Conservation (phyloP, 2,113 vertebrate genomes). For the Odontophorus gujanensis region DNA sequence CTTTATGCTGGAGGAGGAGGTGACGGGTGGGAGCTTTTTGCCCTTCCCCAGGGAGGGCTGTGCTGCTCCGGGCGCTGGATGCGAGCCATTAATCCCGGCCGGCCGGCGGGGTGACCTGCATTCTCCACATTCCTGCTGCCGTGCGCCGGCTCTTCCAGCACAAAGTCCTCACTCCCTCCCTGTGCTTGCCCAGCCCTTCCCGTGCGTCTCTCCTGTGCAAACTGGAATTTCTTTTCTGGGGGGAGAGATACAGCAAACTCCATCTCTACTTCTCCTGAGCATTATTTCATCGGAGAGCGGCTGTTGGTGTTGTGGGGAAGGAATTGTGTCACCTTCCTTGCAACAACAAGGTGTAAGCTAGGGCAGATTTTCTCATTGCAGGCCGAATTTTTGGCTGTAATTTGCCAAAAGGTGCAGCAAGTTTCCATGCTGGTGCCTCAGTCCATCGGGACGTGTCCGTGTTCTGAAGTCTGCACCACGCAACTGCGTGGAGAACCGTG, state of each 20-base stretch:
- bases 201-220: background rate
- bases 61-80: slow-evolving; percentile 78
- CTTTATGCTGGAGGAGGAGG: background rate
- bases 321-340: background rate
- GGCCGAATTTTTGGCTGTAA: background rate
- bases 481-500: background rate
- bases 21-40: slow-evolving; percentile 55
- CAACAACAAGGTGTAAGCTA: accelerated
- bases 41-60: slow-evolving; percentile 74
- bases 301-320: background rate
- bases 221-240: background rate
- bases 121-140: slow-evolving; percentile 85
- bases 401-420: background rate
- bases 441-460: background rate
- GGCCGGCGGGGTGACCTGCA: slow-evolving; percentile 85
- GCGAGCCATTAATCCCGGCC: slow-evolving; percentile 82
- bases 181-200: background rate
- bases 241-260: background rate
- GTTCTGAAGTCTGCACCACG: accelerated
- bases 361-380: background rate
- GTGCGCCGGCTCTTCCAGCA: slow-evolving; percentile 79
- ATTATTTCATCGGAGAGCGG: background rate
- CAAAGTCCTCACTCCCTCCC: slow-evolving; percentile 23
- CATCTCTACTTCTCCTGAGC: background rate
- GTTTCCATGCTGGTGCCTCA: background rate